Percentiles rank a stretch among this genome's conserved stretches.
phyloP scores from a whole-genome alignment of 1,140 invertebrate genomes.

The Drosophila sturtevanti region DNA sequence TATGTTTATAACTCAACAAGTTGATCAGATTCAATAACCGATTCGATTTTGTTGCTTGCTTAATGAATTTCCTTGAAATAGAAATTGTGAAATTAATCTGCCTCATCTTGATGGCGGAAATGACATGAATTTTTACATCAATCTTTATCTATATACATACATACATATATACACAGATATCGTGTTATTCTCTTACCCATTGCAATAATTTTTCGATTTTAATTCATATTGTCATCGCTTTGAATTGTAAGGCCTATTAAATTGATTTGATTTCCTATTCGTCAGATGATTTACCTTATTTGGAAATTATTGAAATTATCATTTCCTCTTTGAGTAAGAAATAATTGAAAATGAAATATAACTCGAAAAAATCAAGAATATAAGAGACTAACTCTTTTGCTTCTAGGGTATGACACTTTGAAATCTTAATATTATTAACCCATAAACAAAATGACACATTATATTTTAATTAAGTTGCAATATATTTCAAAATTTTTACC shows the following conservation, averaged over 20 bases:
- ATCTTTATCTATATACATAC: background rate
- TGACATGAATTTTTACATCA: background rate
- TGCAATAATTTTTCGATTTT: conserved; percentile 2
- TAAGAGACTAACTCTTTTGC: too few species aligned
- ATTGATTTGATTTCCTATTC: conserved; percentile 7
- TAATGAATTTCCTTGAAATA: conserved; percentile 27
- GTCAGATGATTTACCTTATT: conserved; percentile 5
- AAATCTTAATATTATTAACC: too few species aligned
- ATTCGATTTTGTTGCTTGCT: conserved; percentile 31
- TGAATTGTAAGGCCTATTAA: background rate
- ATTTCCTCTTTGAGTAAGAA: background rate
- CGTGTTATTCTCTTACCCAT: background rate
- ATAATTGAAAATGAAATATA: background rate
- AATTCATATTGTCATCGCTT: conserved; percentile 10
- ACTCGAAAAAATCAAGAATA: background rate
- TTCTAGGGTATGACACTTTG: too few species aligned
- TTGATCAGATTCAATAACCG: conserved; percentile 58
- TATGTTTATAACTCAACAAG: conserved; percentile 50
- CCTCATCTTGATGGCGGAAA: conserved; percentile 2
- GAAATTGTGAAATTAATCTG: conserved; percentile 5
- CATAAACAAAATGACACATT: too few species aligned
- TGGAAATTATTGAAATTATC: background rate
- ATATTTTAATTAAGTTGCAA: too few species aligned
- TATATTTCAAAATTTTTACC: too few species aligned
- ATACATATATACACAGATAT: background rate